phyloP scores from a whole-genome alignment of 2,797 vertebrate genomes.

The Gallinago solitaria region DNA sequence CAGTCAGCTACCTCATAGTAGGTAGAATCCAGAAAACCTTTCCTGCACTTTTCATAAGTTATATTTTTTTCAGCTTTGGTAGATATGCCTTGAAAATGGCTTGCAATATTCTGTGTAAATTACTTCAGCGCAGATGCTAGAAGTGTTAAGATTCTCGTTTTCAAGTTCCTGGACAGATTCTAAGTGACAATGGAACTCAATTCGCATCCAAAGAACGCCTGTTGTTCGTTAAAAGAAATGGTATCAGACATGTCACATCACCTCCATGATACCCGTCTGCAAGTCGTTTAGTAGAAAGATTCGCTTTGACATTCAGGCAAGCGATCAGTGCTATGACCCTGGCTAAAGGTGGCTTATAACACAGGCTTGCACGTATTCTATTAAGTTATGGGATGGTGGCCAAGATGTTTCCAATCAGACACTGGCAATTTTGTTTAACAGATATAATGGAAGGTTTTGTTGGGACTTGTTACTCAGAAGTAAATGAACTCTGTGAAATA shows the following conservation, averaged over 20 bases:
- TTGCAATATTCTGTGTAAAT: neutral
- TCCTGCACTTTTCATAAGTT: neutral
- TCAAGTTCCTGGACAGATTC: constrained; percentile 15
- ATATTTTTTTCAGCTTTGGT: neutral
- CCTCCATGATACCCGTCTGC: neutral
- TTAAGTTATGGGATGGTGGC: neutral
- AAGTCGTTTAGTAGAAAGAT: neutral
- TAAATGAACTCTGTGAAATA: neutral
- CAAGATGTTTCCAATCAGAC: neutral
- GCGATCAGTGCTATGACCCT: rapidly evolving
- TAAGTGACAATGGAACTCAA: constrained; percentile 40
- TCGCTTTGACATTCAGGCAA: neutral
- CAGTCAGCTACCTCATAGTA: neutral
- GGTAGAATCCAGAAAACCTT: neutral
- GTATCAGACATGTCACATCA: neutral
- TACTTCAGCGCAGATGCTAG: neutral
- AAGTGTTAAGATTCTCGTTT: constrained; percentile 20
- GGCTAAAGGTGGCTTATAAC: neutral
- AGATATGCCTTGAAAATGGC: neutral
- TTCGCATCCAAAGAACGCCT: constrained; percentile 16
- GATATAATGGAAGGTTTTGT: neutral
- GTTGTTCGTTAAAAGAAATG: neutral
- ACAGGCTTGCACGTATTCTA: neutral
- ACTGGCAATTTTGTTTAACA: neutral
- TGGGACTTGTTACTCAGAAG: neutral